Evolutionary conservation across 2,797 vertebrate species (phyloP).

Genomic region (Myotis findleyi): DNA sequence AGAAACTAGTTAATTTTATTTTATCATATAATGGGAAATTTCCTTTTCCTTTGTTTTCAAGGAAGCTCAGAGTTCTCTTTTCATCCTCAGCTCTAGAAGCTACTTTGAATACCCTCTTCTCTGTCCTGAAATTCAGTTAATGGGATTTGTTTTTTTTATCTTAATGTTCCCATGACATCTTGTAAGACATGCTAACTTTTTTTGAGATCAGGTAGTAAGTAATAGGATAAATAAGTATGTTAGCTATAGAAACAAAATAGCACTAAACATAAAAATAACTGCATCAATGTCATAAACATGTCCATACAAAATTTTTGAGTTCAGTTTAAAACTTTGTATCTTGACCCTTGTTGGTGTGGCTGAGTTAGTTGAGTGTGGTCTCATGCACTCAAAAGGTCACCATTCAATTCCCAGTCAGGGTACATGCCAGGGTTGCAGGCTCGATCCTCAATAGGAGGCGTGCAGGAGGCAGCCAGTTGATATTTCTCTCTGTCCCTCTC

Average conservation of each 20-base stretch:
- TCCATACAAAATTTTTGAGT: not conserved
- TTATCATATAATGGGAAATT: not conserved
- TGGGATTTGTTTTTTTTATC: not conserved
- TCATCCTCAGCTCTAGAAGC: not conserved
- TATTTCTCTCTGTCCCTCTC: not conserved
- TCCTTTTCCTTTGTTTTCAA: not conserved
- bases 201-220: not conserved
- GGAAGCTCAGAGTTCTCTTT: not conserved
- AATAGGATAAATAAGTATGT: not conserved
- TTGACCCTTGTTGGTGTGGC: not conserved
- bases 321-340: not conserved
- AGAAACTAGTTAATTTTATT: not conserved
- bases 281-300: not conserved
- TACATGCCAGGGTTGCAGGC: not conserved
- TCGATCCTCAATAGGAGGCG: not conserved
- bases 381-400: not conserved
- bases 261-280: constrained; percentile 28
- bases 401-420: not conserved
- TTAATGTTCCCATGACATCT: not conserved
- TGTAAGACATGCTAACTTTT: not conserved
- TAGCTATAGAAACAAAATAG: constrained; percentile 37
- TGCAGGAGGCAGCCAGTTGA: not conserved
- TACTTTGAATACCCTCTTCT: not conserved
- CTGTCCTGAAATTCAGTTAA: not conserved
- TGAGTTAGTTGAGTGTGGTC: not conserved